Conservation (phyloP, 2,797 vertebrate genomes). For the Myioborus melanocephalus region DNA sequence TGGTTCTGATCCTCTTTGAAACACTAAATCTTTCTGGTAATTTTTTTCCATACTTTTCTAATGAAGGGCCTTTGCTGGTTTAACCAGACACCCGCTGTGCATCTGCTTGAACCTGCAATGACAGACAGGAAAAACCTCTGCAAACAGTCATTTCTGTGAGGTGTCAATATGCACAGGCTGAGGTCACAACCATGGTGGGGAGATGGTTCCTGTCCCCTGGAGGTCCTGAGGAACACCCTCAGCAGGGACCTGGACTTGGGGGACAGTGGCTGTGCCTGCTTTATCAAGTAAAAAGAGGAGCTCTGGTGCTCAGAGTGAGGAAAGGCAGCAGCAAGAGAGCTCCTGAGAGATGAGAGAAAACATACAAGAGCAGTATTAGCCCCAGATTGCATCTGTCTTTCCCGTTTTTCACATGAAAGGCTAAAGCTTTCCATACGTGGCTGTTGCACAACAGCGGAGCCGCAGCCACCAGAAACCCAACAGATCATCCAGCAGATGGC, state of each 20-base stretch:
- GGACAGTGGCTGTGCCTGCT: neutral
- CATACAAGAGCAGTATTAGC: neutral
- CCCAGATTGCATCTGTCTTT: constrained; percentile 46
- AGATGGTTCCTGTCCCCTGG: neutral
- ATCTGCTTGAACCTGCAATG: neutral
- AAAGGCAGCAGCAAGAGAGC: neutral
- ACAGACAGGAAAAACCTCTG: neutral
- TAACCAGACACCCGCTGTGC: neutral
- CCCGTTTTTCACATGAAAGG: constrained; percentile 24
- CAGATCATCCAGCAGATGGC: constrained; percentile 18
- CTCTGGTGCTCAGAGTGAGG: neutral
- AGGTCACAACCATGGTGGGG: fast-evolving
- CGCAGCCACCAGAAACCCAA: neutral
- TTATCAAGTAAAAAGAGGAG: neutral
- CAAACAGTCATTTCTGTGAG: neutral
- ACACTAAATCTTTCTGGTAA: neutral
- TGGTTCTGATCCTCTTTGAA: neutral
- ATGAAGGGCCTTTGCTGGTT: neutral
- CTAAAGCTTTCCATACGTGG: constrained; percentile 33
- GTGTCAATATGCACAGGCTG: fast-evolving
- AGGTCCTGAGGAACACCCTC: neutral
- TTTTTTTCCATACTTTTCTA: neutral
- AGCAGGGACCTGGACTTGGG: neutral
- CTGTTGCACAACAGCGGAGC: neutral
- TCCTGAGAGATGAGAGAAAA: neutral